These are phyloP conservation scores for Aleiodes leptofemur DNA, from an alignment of 2,888 invertebrate genomes.

Conservation along the genomic window DNA sequence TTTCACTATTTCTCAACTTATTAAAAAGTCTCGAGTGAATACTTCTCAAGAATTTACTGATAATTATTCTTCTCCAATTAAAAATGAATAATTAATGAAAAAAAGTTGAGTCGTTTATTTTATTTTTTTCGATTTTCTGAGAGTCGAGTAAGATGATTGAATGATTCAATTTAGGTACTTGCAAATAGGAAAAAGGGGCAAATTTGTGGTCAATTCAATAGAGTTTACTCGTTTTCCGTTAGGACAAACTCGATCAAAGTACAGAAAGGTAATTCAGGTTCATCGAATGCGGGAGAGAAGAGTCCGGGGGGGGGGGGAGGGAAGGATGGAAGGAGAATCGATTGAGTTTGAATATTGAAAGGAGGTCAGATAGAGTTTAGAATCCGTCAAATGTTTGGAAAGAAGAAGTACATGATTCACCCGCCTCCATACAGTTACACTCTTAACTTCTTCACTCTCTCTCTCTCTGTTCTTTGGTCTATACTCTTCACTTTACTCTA, in stretches of 20 bases:
- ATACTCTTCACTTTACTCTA: neutral
- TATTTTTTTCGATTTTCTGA: no score
- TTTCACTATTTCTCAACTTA: no score
- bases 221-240: slow-evolving; percentile 2
- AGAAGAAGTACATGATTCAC: slow-evolving; percentile 3
- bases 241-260: slow-evolving; percentile 15
- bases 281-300: neutral
- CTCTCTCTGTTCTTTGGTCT: neutral
- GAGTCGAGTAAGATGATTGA: no score
- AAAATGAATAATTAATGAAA: no score
- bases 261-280: slow-evolving; percentile 2
- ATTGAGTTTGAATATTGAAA: slow-evolving; percentile 26
- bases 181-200: neutral
- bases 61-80: no score
- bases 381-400: slow-evolving; percentile 11
- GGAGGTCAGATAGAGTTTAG: neutral
- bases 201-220: slow-evolving; percentile 7
- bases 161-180: no score
- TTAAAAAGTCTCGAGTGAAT: no score
- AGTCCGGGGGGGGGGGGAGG: neutral
- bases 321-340: neutral
- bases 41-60: no score
- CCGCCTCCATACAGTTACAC: neutral
- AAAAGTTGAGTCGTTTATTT: no score
- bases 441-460: neutral